Evolutionary conservation across 1,140 invertebrate species (phyloP), one percentile per base, ranked within the genome.

Genomic region (Diabrotica virgifera): DNA sequence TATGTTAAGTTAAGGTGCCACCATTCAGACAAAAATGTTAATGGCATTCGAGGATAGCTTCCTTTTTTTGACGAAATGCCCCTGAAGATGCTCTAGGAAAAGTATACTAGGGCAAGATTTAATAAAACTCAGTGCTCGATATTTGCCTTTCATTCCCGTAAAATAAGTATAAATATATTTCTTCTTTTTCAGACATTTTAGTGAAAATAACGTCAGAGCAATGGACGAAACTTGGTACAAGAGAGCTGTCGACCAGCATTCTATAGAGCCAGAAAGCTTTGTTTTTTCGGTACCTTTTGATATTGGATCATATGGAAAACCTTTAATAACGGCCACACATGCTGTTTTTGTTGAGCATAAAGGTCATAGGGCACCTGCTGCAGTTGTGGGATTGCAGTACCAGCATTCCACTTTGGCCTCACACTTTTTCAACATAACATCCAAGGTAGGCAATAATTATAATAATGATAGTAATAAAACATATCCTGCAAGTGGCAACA

Each of bases 181-280:
- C 24, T 63, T 59, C 38, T 55, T 46, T 77, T 79, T 62, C 78
- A 95, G 94, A 10, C 87, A 90, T 74, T 96, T 96, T 71, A 89
- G 90, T 71, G 88, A 94, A 70, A 84, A 83, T 14, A 88, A 96
- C 76, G 87, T 87, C 3, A 84, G 89, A 68, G 92, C 94, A 0
- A 94, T 92, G 77, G 93, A 97, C 74, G 90, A 93, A 51, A 84
- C 91, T 5, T 97, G 94, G 92, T 97, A 97, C 77, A 90, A 91
- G 77, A 84, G 95, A 64, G 94, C 96, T 2, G 92, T 97, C 1
- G 94, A 97, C 78, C 93, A 95, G 74, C 90, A 95, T 70, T 79
- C 85, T 0, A 85, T 94, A 54, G 91, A 95, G 74, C 89, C 90
- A 0, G 91, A 94, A 68, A 94, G 92, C 73, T 96, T 96, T 77